Evolutionary conservation across 2,797 vertebrate genomes (phyloP), one percentile per base, ranked within the genome.

Genomic region (Rhinogobio ventralis): DNA sequence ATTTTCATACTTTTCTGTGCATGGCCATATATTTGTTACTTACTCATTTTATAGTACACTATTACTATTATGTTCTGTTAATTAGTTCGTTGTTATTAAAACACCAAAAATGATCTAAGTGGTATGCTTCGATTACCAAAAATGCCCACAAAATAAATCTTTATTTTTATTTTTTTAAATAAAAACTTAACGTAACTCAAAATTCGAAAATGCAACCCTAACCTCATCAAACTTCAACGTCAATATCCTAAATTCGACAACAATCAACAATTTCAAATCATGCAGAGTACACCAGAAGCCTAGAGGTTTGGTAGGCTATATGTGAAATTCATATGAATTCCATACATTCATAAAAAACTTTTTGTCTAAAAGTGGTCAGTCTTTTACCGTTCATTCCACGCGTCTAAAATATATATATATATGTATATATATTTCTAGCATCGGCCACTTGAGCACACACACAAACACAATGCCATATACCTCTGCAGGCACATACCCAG

Each of bases 391-490:
- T 74, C 9, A 10, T 53, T 36, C 20, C 51, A 75, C 30, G 23
- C 33, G 13, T 39, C 2, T 25, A 20, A 10, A 28, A 8, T 45
- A 73, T 53, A 33, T n/a, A n/a, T n/a, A n/a, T n/a, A n/a, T n/a
- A n/a, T n/a, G n/a, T n/a, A n/a, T n/a, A n/a, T 8, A 9, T 25
- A 15, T 25, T 20, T 25, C 53, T 11, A 62, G 55, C 55, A 19
- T 17, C 15, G 53, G 25, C 53, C 76, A 68, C 62, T 23, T 39
- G 39, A 9, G 39, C 17, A 68, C 74, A 69, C 8, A 36, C 69
- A 74, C 74, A 83, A 51, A 72, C 73, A 82, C 66, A 68, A 60
- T 2, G n/a, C 14, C 49, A 64, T 14, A 55, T 19, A 33, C 23
- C 17, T 14, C 28, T 23, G 11, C 4, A 55, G 20, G 30, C 19